Evolutionary conservation across 2,888 invertebrate genomes (phyloP), one percentile per base, ranked within the genome.

Genomic region (Resseliella maxima): DNA sequence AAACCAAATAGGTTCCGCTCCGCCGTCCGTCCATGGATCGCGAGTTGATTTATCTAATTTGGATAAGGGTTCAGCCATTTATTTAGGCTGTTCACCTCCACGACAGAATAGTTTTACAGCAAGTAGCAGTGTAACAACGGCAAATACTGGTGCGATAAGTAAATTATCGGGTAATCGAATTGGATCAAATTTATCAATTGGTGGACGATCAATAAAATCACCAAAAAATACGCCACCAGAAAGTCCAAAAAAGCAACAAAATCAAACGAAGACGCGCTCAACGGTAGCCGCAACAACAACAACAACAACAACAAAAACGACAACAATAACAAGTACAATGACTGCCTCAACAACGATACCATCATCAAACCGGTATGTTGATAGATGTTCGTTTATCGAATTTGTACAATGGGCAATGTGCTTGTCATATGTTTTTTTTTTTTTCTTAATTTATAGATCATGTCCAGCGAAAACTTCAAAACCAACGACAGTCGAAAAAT

Each of bases 201-300:
- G 41, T 12, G 59, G 86, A 27, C 27, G 83, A 31, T 95, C 96
- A 21, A 95, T 95, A 27, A 92, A 93, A 59, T 95, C 96, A 24
- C 96, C 96, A 0, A 93, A 94, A 86, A 92, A 94, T 50, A 96
- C 95, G 72, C 96, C 96, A 85, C 95, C 96, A 85, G 92, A 94
- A 54, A 95, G 96, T 54, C 96, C 96, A 35, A 93, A 94, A 85
- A 94, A 94, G 87, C 93, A 93, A 87, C 92, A 94, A n/a, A 91
- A 91, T 88, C 90, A 91, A 91, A 91, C 50, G 12, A 86, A 86
- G 27, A 31, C 27, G 12, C 12, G 46, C 10, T n/a, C 12, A 18
- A 83, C 24, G n/a, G 2, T 38, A 83, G 10, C 36, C 1, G 38
- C 3, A 38, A n/a, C 36, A 21, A 27, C 64, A 64, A 3, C 64